Evolutionary conservation across 2,797 vertebrate species (phyloP).

Genomic region (Catharus ustulatus): DNA sequence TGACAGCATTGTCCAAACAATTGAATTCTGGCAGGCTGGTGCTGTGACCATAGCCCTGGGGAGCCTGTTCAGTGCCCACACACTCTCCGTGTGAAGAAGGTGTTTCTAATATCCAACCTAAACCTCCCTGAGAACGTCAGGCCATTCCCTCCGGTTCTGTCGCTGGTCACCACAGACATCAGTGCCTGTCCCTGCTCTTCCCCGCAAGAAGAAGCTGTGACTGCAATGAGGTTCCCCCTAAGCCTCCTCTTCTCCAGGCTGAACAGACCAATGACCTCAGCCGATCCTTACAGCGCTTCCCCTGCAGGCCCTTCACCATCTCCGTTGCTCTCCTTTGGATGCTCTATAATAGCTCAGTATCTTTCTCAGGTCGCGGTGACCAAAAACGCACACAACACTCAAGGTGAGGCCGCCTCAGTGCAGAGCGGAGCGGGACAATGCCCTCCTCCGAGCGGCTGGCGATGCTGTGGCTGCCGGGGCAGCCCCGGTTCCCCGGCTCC

Average conservation of each 20-base stretch:
- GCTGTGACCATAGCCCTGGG: not conserved
- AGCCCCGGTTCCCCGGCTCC: not conserved
- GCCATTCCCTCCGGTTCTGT: not conserved
- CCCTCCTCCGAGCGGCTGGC: not conserved
- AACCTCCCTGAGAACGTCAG: not conserved
- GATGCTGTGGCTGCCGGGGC: not conserved
- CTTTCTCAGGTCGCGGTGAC: not conserved
- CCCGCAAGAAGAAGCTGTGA: not conserved
- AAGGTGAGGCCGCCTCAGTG: not conserved
- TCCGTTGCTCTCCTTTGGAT: rapidly evolving
- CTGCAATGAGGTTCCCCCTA: not conserved
- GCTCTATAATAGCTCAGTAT: not conserved
- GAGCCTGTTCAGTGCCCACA: not conserved
- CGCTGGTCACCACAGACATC: not conserved
- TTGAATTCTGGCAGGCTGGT: not conserved
- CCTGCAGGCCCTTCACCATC: not conserved
- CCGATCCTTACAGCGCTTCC: rapidly evolving
- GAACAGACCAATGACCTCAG: not conserved
- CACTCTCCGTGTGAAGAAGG: not conserved
- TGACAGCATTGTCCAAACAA: rapidly evolving
- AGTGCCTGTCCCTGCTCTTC: not conserved
- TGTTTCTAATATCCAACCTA: not conserved
- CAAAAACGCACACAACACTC: too few species aligned
- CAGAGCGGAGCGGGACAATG: not conserved
- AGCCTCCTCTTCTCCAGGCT: not conserved